Percentiles rank a stretch among this genome's conserved stretches.
Evolutionary conservation across 2,113 vertebrate genomes (phyloP).

Genomic region (Hippocampus zosterae): DNA sequence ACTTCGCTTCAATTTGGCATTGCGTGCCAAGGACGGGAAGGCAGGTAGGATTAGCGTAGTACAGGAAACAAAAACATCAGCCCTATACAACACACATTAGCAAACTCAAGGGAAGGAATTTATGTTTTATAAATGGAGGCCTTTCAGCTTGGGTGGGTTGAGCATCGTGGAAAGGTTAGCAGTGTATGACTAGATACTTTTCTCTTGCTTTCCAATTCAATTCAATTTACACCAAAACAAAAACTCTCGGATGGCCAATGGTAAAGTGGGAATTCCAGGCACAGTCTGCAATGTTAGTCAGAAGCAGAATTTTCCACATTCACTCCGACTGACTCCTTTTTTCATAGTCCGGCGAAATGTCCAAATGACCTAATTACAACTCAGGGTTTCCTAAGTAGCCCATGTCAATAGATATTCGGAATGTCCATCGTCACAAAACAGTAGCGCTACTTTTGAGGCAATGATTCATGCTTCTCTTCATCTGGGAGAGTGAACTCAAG

Average conservation of each 20-base stretch:
- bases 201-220: constrained; percentile 39
- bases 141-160: constrained; percentile 3
- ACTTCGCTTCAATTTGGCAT: constrained; percentile 36
- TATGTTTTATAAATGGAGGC: neutral
- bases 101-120: neutral
- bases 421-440: constrained; percentile 53
- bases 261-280: constrained; percentile 72
- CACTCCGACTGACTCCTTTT: constrained; percentile 56
- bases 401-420: constrained; percentile 57
- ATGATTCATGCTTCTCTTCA: constrained; percentile 33
- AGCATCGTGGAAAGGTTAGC: constrained; percentile 41
- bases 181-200: constrained; percentile 50
- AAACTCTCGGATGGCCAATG: constrained; percentile 56
- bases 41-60: constrained; percentile 21
- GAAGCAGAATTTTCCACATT: constrained; percentile 70
- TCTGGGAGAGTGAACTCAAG: constrained; percentile 32
- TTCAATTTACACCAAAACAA: constrained; percentile 53
- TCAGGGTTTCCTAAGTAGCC: constrained; percentile 66
- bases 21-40: constrained; percentile 38
- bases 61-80: constrained; percentile 53
- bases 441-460: constrained; percentile 25
- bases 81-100: neutral
- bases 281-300: constrained; percentile 62
- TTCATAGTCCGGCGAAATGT: constrained; percentile 72
- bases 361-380: constrained; percentile 75